Percentiles rank a stretch among this genome's conserved stretches.
phyloP scores from a whole-genome alignment of 2,888 invertebrate genomes.

The Ganaspis brasiliensis region DNA sequence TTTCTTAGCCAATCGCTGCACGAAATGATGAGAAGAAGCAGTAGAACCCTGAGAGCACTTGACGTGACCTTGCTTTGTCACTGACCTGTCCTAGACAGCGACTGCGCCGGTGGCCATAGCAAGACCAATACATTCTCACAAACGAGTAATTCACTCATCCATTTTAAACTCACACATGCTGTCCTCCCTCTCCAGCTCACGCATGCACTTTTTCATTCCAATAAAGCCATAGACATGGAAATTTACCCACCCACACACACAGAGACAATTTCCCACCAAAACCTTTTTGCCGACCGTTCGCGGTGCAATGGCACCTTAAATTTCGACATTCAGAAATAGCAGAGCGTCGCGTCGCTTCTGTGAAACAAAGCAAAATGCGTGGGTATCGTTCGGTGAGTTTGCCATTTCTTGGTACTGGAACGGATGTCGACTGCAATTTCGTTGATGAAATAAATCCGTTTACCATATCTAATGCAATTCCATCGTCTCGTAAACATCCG shows the following conservation, averaged over 20 bases:
- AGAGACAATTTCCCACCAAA: conserved; percentile 3
- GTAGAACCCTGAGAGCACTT: conserved; percentile 54
- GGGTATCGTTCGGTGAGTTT: conserved; percentile 5
- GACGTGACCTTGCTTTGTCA: conserved; percentile 79
- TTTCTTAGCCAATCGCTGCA: conserved; percentile 48
- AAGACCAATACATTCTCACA: conserved; percentile 26
- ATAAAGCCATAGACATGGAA: background rate
- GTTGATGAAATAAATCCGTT: conserved; percentile 31
- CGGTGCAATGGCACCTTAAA: conserved; percentile 44
- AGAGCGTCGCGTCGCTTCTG: conserved; percentile 35
- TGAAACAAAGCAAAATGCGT: conserved; percentile 40
- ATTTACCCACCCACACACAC: background rate
- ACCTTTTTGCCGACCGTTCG: conserved; percentile 14
- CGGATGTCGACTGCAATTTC: conserved; percentile 39
- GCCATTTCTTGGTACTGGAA: conserved; percentile 12
- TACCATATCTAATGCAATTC: conserved; percentile 22
- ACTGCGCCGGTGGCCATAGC: conserved; percentile 47
- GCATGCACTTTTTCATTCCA: background rate
- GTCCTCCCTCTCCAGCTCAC: background rate
- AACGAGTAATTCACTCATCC: conserved; percentile 31
- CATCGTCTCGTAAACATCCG: conserved; percentile 21
- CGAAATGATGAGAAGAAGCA: conserved; percentile 54
- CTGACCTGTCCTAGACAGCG: conserved; percentile 79
- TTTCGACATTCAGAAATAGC: conserved; percentile 44
- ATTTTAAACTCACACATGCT: background rate